Conservation (phyloP, 2,113 vertebrate species). For the Xiphophorus hellerii region DNA sequence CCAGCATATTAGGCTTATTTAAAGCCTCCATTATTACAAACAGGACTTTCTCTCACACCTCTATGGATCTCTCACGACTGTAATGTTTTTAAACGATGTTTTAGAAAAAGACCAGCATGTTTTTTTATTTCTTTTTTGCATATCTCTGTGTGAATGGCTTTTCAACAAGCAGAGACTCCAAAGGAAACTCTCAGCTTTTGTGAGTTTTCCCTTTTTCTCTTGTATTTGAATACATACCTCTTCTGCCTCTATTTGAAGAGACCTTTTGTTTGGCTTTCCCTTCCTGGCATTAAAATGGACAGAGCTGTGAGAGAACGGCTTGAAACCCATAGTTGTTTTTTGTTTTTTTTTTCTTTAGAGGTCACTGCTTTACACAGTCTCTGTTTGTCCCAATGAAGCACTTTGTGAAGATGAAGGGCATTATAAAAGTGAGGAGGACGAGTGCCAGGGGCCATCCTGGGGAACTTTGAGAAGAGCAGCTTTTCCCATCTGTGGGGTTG, state of each 20-base stretch:
- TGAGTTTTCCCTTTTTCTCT: slow-evolving; percentile 43
- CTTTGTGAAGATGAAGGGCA: slow-evolving; percentile 45
- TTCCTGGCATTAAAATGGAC: slow-evolving; percentile 44
- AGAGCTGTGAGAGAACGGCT: slow-evolving; percentile 44
- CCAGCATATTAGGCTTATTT: neutral
- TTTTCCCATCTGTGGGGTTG: slow-evolving; percentile 72
- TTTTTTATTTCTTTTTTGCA: slow-evolving; percentile 15
- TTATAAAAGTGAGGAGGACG: slow-evolving; percentile 46
- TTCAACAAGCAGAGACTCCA: slow-evolving; percentile 29
- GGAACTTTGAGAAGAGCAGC: slow-evolving; percentile 51
- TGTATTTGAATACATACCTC: slow-evolving; percentile 62
- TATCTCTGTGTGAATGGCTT: slow-evolving; percentile 40
- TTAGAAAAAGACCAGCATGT: slow-evolving; percentile 49
- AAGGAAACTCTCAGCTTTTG: slow-evolving; percentile 40
- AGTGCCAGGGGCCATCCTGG: slow-evolving; percentile 51
- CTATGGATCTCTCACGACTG: slow-evolving; percentile 8
- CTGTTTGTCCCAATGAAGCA: slow-evolving; percentile 52
- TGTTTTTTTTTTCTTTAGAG: slow-evolving; percentile 17
- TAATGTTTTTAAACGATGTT: slow-evolving; percentile 10
- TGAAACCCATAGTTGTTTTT: slow-evolving; percentile 33
- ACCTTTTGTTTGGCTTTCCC: slow-evolving; percentile 50
- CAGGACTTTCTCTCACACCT: slow-evolving; percentile 2
- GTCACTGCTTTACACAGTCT: slow-evolving; percentile 48
- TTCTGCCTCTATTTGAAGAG: slow-evolving; percentile 39
- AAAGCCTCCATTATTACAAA: slow-evolving; percentile 6